phyloP scores from a whole-genome alignment of 1,140 invertebrate genomes.

The Calliphora vicina region DNA sequence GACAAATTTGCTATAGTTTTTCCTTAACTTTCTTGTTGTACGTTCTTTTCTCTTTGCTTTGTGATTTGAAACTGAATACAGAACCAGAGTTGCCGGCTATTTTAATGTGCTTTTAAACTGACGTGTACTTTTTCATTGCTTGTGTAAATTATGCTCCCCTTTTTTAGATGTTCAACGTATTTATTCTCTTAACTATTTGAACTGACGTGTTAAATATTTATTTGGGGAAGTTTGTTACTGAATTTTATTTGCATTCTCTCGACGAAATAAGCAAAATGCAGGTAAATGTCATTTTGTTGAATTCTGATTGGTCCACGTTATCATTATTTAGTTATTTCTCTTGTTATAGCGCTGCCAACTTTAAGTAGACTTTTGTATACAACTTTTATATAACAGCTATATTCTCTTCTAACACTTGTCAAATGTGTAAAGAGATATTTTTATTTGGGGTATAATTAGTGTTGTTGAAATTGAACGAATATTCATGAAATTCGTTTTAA shows the following conservation, averaged over 20 bases:
- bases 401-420: neutral
- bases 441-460: neutral
- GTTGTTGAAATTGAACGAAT: neutral
- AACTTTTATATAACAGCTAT: neutral
- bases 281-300: neutral
- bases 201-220: conserved; percentile 14
- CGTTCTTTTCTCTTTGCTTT: conserved; percentile 39
- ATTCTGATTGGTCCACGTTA: conserved; percentile 36
- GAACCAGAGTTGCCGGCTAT: conserved; percentile 39
- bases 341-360: neutral
- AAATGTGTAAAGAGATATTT: neutral
- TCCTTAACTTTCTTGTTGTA: neutral
- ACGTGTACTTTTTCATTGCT: conserved; percentile 35
- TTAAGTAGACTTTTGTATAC: neutral
- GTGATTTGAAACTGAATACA: conserved; percentile 37
- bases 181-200: neutral
- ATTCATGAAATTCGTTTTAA: neutral
- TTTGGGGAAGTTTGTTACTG: neutral
- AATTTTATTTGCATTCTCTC: neutral
- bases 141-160: conserved; percentile 23
- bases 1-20: neutral
- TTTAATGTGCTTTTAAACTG: conserved; percentile 39
- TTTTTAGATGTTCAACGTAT: neutral
- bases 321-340: neutral
- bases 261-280: neutral